Conservation (phyloP, 2,888 invertebrate species). For the Amphiduros pacificus region DNA sequence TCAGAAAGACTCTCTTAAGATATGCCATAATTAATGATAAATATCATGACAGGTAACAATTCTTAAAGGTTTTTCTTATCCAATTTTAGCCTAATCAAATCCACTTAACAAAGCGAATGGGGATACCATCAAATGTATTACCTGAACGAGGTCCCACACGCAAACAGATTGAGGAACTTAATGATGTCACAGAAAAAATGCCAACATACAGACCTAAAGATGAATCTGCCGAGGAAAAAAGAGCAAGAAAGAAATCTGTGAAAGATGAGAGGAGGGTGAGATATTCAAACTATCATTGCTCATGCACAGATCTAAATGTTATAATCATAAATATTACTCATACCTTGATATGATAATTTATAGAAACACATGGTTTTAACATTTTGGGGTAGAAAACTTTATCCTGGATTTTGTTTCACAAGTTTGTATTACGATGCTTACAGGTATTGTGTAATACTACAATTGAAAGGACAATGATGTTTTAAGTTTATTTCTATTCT, state of each 20-base stretch:
- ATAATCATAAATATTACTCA: too few relatives aligned
- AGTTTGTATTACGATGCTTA: too few relatives aligned
- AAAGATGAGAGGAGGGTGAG: constrained; percentile 52
- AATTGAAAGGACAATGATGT: too few relatives aligned
- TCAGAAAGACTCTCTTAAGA: too few relatives aligned
- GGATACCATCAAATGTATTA: constrained; percentile 40
- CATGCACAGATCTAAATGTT: too few relatives aligned
- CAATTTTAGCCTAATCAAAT: constrained; percentile 32
- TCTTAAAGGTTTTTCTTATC: not conserved
- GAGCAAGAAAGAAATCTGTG: constrained; percentile 48
- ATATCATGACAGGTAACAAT: not conserved
- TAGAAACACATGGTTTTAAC: too few relatives aligned
- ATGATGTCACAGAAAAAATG: constrained; percentile 34
- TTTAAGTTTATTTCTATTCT: too few relatives aligned
- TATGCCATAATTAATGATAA: too few relatives aligned
- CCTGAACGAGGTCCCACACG: constrained; percentile 42
- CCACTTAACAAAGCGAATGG: constrained; percentile 37
- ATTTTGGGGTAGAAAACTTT: too few relatives aligned
- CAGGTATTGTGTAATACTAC: not conserved
- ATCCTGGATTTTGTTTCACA: too few relatives aligned
- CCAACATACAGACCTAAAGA: constrained; percentile 45
- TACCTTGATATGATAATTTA: too few relatives aligned
- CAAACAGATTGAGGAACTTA: constrained; percentile 38
- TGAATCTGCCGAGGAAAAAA: constrained; percentile 51
- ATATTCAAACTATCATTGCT: too few relatives aligned